Percentiles rank a stretch among this genome's conserved stretches.
These are phyloP conservation scores for Meda fulgida DNA, from an alignment of 2,797 vertebrate genomes.

Conservation along the genomic window DNA sequence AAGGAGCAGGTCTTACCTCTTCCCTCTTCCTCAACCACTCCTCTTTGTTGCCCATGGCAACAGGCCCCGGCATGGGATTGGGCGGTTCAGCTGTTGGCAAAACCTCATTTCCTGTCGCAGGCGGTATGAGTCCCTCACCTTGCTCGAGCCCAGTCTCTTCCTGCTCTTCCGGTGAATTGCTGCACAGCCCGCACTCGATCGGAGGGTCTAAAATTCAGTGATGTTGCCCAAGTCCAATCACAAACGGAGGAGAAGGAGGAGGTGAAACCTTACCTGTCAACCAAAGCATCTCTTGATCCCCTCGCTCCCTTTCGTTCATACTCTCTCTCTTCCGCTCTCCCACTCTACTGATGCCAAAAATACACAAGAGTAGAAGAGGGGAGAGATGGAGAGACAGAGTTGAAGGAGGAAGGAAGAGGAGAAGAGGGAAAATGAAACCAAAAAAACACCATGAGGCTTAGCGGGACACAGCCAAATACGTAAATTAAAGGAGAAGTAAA, in stretches of 20 bases:
- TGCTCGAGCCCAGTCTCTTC: conserved; percentile 82
- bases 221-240: conserved; percentile 75
- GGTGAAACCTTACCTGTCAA: conserved; percentile 78
- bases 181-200: conserved; percentile 81
- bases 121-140: conserved; percentile 81
- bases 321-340: conserved; percentile 72
- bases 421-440: conserved; percentile 76
- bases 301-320: conserved; percentile 60
- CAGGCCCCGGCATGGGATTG: conserved; percentile 81
- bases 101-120: conserved; percentile 78
- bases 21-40: conserved; percentile 92
- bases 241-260: conserved; percentile 68
- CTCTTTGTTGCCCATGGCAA: conserved; percentile 85
- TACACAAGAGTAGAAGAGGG: conserved; percentile 80
- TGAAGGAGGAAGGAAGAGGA: conserved; percentile 68
- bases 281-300: conserved; percentile 81
- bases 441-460: conserved; percentile 73
- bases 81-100: conserved; percentile 82
- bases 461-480: conserved; percentile 63
- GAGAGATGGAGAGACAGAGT: conserved; percentile 73
- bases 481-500: conserved; percentile 61
- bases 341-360: conserved; percentile 84
- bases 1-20: conserved; percentile 82
- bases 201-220: conserved; percentile 85
- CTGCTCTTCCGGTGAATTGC: conserved; percentile 82